Evolutionary conservation across 1,140 invertebrate genomes (phyloP).

Genomic region (Babylonia areolata): DNA sequence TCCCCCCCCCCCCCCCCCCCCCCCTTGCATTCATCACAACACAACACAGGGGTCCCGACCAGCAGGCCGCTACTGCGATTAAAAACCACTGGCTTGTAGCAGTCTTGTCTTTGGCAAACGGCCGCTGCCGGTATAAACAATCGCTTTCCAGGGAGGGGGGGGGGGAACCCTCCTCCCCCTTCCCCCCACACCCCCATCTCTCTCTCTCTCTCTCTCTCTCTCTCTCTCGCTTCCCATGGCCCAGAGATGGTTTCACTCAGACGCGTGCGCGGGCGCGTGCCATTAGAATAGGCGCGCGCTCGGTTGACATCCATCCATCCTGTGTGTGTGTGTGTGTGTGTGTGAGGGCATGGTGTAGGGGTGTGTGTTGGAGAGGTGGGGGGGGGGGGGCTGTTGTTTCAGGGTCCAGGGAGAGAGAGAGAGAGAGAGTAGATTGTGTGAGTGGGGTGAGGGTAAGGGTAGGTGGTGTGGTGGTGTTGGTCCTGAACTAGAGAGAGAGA

Average conservation of each 20-base stretch:
- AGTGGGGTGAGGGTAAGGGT: too few species aligned
- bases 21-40: neutral
- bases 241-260: neutral
- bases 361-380: neutral
- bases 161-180: too few species aligned
- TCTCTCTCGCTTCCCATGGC: too few species aligned
- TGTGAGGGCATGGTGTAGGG: neutral
- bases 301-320: neutral
- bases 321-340: neutral
- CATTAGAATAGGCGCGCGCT: conserved; percentile 17
- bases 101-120: neutral
- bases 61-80: neutral
- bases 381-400: neutral
- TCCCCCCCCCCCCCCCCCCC: neutral
- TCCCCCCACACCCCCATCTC: too few species aligned
- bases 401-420: neutral
- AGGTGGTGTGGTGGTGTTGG: too few species aligned
- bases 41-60: too few species aligned
- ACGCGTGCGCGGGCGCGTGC: conserved; percentile 20
- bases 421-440: neutral
- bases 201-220: too few species aligned
- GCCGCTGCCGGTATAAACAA: conserved; percentile 25
- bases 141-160: neutral
- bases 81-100: conserved; percentile 30
- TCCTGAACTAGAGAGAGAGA: neutral